Evolutionary conservation across 2,797 vertebrate genomes (phyloP), one percentile per base, ranked within the genome.

Genomic region (Spinus olivaceus): DNA sequence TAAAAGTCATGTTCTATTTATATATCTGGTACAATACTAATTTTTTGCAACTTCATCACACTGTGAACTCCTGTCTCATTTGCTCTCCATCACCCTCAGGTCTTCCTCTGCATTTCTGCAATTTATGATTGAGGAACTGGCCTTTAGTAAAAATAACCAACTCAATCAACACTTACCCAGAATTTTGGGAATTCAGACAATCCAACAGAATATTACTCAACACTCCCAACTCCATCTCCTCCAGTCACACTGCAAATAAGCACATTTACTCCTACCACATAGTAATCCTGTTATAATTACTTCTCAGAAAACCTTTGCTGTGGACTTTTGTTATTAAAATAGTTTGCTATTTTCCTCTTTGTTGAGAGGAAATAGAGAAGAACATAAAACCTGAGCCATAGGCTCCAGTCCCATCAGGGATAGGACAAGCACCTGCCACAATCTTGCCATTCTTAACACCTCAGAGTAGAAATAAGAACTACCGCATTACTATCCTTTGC

Each of bases 91-190:
- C 92, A 94, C 81, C 92, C 86, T 90, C 74, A 80, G 81, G 90
- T 93, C 66, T 69, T 94, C 41, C 66, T 86, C 78, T 57, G 64
- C 42, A 59, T 86, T 87, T 80, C 66, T 78, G 76, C 44, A 70
- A 82, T 25, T 92, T 54, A 32, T 8, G 53, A 91, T 88, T 83
- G 88, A 39, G 51, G 41, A 90, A 66, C 78, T 87, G 42, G 57
- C 60, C 78, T 84, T 71, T 77, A 90, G 92, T 87, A 92, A 95
- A 95, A 96, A 92, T 80, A 95, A 88, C 44, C n/a, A 59, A 86
- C 18, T 79, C 64, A 25, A 32, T 71, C 81, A 87, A 67, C 46
- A n/a, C 46, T 74, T 84, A 60, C 28, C 28, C 49, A 80, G 74
- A 84, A 86, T 73, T 90, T 46, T 64, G n/a, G 90, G 66, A 92